Conservation (phyloP, 2,113 vertebrate species). For the Zosterops lateralis region DNA sequence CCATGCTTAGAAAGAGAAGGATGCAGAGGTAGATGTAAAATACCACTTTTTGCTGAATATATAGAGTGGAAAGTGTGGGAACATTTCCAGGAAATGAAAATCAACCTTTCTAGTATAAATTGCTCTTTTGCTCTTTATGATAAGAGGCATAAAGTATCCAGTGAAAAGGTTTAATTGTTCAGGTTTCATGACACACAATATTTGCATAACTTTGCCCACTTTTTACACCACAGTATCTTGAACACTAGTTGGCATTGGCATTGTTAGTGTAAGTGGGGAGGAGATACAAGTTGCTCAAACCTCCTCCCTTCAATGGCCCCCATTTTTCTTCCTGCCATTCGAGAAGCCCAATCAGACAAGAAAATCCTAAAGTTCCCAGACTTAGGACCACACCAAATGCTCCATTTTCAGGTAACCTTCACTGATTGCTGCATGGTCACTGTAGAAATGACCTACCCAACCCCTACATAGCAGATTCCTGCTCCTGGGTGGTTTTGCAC, state of each 20-base stretch:
- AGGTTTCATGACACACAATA: not conserved
- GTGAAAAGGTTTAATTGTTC: not conserved
- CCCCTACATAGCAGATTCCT: not conserved
- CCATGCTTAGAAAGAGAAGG: not conserved
- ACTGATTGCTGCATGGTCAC: no score
- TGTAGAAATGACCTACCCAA: not conserved
- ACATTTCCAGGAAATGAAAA: not conserved
- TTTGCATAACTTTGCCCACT: not conserved
- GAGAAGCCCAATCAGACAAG: not conserved
- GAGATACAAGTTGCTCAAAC: not conserved
- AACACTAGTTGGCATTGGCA: conserved; percentile 42
- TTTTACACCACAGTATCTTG: not conserved
- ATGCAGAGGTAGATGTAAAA: not conserved
- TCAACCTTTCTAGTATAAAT: not conserved
- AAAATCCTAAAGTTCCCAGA: not conserved
- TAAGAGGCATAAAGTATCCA: not conserved
- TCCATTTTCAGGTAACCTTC: not conserved
- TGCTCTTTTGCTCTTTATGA: not conserved
- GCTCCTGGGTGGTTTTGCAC: not conserved
- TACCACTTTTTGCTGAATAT: not conserved
- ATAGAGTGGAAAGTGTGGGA: not conserved
- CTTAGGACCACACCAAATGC: not conserved
- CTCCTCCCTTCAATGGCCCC: not conserved
- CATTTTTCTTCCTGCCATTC: not conserved
- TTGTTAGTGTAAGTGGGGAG: not conserved